These are phyloP conservation scores for Mus musculus DNA, from an alignment of 2,113 vertebrate species.

Conservation along the genomic window GRCm39 chr11:90954001-90954500, in stretches of 20 bases:
- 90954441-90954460: background rate
- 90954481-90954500: background rate
- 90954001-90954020: background rate
- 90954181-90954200: background rate
- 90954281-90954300: background rate
- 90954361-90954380: background rate
- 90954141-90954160: background rate
- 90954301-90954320: background rate
- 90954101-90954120: background rate
- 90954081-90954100: background rate
- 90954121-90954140: background rate
- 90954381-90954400: background rate
- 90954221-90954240: background rate
- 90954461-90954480: background rate
- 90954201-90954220: background rate
- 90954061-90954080: constrained; percentile 15
- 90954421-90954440: background rate
- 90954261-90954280: background rate
- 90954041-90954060: constrained; percentile 51
- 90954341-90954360: background rate
- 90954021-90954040: constrained; percentile 11
- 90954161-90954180: background rate
- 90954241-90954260: background rate
- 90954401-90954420: background rate
- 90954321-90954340: background rate